phyloP scores from a whole-genome alignment of 2,888 invertebrate genomes.

The Thumatha senex region DNA sequence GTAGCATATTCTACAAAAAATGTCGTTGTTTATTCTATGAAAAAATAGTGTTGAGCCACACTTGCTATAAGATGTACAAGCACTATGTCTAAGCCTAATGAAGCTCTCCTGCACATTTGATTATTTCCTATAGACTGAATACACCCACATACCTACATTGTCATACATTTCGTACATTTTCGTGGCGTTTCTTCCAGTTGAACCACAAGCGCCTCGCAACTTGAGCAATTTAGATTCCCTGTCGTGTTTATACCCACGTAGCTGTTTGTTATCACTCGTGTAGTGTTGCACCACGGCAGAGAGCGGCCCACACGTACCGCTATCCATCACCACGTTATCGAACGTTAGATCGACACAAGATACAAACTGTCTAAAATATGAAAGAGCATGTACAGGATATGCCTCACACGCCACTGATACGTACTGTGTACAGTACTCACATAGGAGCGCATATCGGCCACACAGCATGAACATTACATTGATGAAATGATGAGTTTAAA shows the following conservation, averaged over 20 bases:
- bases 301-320: neutral
- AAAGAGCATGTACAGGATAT: conserved; percentile 2
- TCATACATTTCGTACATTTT: too few species aligned
- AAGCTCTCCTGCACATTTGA: too few species aligned
- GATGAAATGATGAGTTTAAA: neutral
- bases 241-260: neutral
- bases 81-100: too few species aligned
- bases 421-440: neutral
- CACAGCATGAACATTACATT: neutral
- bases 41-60: too few species aligned
- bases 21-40: too few species aligned
- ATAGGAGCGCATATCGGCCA: neutral
- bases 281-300: neutral
- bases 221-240: neutral
- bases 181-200: too few species aligned
- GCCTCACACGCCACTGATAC: neutral
- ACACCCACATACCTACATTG: too few species aligned
- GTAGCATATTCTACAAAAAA: too few species aligned
- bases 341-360: conserved; percentile 3
- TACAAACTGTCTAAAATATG: conserved; percentile 4
- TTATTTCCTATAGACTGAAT: too few species aligned
- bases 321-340: conserved; percentile 8
- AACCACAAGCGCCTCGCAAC: neutral
- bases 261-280: conserved; percentile 1
- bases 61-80: too few species aligned